These are phyloP conservation scores for Ypsolopha sequella DNA, from an alignment of 2,888 invertebrate genomes.

Conservation along the genomic window DNA sequence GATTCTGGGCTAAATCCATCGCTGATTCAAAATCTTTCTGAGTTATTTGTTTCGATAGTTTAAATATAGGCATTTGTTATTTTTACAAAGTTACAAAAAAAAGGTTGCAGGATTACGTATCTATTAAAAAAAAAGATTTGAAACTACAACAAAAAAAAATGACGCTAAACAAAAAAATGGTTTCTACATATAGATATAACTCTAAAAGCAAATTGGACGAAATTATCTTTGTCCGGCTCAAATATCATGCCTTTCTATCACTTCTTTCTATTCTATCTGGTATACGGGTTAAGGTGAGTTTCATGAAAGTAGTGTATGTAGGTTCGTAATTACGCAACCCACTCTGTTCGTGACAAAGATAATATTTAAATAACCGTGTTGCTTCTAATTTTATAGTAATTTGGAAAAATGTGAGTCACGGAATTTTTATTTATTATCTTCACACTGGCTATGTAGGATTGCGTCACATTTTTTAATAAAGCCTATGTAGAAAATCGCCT, in stretches of 20 bases:
- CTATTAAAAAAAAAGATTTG: too few relatives aligned
- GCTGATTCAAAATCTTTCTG: too few relatives aligned
- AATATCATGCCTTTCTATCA: conserved; percentile 38
- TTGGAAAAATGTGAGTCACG: not conserved
- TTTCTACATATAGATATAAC: not conserved
- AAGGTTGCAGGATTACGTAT: too few relatives aligned
- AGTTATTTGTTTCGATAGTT: too few relatives aligned
- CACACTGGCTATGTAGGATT: too few relatives aligned
- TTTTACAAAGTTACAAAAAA: too few relatives aligned
- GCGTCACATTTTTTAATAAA: too few relatives aligned
- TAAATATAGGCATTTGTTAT: too few relatives aligned
- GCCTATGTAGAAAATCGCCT: too few relatives aligned
- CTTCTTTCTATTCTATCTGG: conserved; percentile 21
- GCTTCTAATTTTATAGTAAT: not conserved
- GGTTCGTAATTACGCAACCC: conserved; percentile 1
- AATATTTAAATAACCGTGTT: not conserved
- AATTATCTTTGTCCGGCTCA: conserved; percentile 39
- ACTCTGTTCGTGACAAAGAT: conserved; percentile 4
- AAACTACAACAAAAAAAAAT: not conserved
- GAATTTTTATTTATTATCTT: too few relatives aligned
- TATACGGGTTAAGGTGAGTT: not conserved
- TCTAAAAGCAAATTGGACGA: conserved; percentile 43
- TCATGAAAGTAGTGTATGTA: not conserved
- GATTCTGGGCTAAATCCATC: too few relatives aligned
- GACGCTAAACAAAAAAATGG: not conserved